Base-by-base conservation (phyloP, 2,888 invertebrate genomes). In the Polyommatus icarus region DNA sequence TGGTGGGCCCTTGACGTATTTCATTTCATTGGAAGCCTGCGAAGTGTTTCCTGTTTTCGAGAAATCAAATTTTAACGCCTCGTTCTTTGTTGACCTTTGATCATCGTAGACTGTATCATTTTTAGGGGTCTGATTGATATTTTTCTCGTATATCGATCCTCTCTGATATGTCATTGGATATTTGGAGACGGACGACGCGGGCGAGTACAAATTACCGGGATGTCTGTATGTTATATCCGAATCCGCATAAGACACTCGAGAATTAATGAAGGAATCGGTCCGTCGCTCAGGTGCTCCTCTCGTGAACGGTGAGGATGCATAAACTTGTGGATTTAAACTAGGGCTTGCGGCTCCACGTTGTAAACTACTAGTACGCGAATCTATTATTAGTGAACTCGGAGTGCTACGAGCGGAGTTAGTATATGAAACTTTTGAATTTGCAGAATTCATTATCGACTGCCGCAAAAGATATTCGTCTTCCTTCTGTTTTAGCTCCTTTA, bases 401-500 rank as follows among this genome's bases (percentile, higher is more conserved):
- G 88, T 84, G 78, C 88, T 90, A 71, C 87, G 84, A 79, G 84
- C 86, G 0, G 87, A 88, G 80, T 85, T 83, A 1, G 83, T 81
- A 77, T 86, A 82, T 18, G 80, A 79, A 76, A 82, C 80, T 67
- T 67, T 57, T 40, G 77, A 59, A 59, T 84, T 85, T 32, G 85
- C 79, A n/a, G 87, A 82, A 20, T 85, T 82, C 59, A 82, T 82
- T 6, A 86, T 75, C 3, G 88, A 90, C 67, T 94, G 92, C 59
- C 86, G 84, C 29, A 91, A 83, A 61, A 91, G 87, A 82, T 94
- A 94, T 79, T 94, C 91, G 83, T 96, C 96, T 87, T 96, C 96
- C 85, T 95, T 95, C 75, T 95, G 91, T 83, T 95, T 96, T 79
- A 95, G 86, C 86, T 95, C 95, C 84, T 95, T 96, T 78, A 96